These are phyloP conservation scores for Beris chalybata DNA, from an alignment of 2,888 invertebrate genomes.

Conservation along the genomic window DNA sequence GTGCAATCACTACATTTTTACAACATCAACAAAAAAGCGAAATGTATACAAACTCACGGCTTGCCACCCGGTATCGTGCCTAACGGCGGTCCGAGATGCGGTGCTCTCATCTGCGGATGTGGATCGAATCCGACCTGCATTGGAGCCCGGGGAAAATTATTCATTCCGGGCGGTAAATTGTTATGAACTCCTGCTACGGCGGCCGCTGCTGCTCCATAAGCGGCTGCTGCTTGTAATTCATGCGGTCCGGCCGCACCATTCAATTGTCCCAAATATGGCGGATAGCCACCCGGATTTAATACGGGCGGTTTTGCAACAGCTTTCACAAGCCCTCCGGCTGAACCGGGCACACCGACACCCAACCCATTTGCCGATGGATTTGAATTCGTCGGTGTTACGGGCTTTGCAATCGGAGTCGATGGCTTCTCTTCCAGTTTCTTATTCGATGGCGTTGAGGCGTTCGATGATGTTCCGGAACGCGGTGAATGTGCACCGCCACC, in stretches of 20 bases:
- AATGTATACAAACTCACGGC: constrained; percentile 68
- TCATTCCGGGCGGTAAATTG: constrained; percentile 65
- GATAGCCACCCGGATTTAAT: constrained; percentile 58
- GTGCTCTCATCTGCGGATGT: constrained; percentile 67
- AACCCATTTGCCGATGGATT: constrained; percentile 61
- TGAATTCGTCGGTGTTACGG: constrained; percentile 78
- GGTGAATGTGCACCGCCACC: constrained; percentile 49
- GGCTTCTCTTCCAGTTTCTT: constrained; percentile 88
- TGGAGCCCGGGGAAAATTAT: constrained; percentile 68
- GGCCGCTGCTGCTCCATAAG: constrained; percentile 53
- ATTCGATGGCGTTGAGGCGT: constrained; percentile 87
- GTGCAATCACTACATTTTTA: neutral
- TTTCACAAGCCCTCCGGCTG: constrained; percentile 40
- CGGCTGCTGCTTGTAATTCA: constrained; percentile 62
- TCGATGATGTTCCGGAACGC: constrained; percentile 83
- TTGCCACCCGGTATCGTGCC: constrained; percentile 79
- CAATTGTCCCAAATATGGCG: constrained; percentile 61
- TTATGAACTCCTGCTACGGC: constrained; percentile 63
- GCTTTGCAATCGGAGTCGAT: constrained; percentile 87
- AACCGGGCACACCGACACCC: constrained; percentile 48
- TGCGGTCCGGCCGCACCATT: constrained; percentile 65
- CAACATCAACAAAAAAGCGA: constrained; percentile 2
- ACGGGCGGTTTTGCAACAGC: constrained; percentile 42
- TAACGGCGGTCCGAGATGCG: constrained; percentile 49
- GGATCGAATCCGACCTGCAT: constrained; percentile 69